These are phyloP conservation scores for Busseola fusca DNA, from an alignment of 2,888 invertebrate genomes.

Conservation along the genomic window DNA sequence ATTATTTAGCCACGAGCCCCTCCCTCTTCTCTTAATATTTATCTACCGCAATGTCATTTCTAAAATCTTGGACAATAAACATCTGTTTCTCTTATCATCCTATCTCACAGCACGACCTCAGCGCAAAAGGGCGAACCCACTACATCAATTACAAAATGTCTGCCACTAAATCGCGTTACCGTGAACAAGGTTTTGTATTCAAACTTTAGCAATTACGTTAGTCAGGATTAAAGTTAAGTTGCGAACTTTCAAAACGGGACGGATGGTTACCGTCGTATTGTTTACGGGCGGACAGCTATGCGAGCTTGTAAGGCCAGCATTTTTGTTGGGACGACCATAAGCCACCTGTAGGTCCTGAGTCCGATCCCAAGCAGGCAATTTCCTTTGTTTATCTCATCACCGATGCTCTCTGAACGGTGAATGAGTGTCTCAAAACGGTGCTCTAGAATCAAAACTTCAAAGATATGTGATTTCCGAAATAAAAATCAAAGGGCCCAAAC, in stretches of 20 bases:
- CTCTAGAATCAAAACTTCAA: no score
- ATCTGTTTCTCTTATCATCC: not conserved
- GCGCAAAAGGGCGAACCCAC: conserved; percentile 66
- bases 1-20: no score
- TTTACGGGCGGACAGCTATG: conserved; percentile 45
- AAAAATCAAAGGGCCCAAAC: no score
- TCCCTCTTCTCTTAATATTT: not conserved
- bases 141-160: conserved; percentile 82
- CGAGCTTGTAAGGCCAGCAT: conserved; percentile 32
- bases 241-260: conserved; percentile 84
- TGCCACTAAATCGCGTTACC: conserved; percentile 82
- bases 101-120: conserved; percentile 17
- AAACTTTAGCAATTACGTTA: conserved; percentile 87
- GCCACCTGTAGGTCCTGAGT: not conserved
- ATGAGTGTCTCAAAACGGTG: no score
- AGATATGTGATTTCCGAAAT: no score
- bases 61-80: not conserved
- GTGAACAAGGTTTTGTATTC: conserved; percentile 85
- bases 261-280: conserved; percentile 73
- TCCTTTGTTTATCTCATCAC: no score
- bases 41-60: not conserved
- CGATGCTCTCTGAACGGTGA: no score
- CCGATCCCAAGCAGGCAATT: no score
- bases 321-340: conserved; percentile 8
- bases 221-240: conserved; percentile 85